Base-by-base conservation (phyloP, 2,113 vertebrate genomes). In the Panthera leo region DNA sequence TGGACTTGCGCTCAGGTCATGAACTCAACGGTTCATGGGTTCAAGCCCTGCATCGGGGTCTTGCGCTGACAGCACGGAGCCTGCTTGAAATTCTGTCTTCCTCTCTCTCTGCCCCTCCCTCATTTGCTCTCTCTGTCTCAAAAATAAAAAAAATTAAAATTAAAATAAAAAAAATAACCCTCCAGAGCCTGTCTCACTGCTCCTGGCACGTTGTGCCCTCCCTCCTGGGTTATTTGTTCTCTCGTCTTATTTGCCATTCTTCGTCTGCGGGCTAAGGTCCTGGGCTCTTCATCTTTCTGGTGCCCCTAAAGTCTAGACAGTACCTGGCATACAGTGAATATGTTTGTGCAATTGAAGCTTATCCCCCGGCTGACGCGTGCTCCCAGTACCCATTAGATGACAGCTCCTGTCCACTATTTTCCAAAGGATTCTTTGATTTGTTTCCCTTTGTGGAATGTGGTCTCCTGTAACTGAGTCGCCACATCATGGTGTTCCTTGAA, bases 201-300 rank as follows among this genome's bases (percentile, higher is more conserved):
- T 73, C 3, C 0, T 0, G 27, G 36, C 14, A 1, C 31, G 1
- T n/a, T 27, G 51, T 18, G 2, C 61, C 51, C 63, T 42, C 15
- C 6, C 8, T 6, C 85, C 63, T 70, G 5, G 6, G 6, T 19
- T 1, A 1, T 13, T 18, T 3, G 4, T 67, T 36, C 45, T 83
- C 91, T 75, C 31, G 11, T 58, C 25, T 36, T 27, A 3, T 9
- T 55, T 39, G 45, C 34, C 29, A 1, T 5, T 48, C 68, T 79
- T 65, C 7, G 83, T 76, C 80, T 21, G 9, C 55, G 18, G 29
- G 7, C 53, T 3, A 5, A 15, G 25, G 31, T 42, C 45, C 36
- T 27, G 12, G 25, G n/a, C 71, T 88, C 63, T 16, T 39, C 55
- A 31, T 27, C 23, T 21, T 27, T 42, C n/a, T 7, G 39, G 11